phyloP scores from a whole-genome alignment of 1,140 invertebrate genomes.

The Steinernema khuongi region DNA sequence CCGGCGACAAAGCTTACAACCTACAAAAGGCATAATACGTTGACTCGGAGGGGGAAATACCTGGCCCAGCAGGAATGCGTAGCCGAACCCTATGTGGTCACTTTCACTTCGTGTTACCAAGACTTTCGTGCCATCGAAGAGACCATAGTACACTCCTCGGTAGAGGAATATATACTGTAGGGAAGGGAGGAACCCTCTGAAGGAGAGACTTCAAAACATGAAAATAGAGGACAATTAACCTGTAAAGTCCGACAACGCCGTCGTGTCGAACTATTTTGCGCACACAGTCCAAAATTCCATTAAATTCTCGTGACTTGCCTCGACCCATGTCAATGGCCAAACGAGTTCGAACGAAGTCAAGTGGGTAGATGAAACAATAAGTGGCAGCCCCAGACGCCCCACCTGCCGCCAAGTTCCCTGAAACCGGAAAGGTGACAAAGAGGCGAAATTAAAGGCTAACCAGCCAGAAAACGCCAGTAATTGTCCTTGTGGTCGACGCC shows the following conservation, averaged over 20 bases:
- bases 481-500: conserved; percentile 48
- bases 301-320: conserved; percentile 60
- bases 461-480: conserved; percentile 62
- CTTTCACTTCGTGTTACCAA: conserved; percentile 27
- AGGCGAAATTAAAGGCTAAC: conserved; percentile 65
- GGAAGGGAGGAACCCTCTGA: conserved; percentile 59
- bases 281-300: conserved; percentile 58
- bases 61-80: conserved; percentile 32
- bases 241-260: conserved; percentile 48
- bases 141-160: conserved; percentile 58
- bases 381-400: conserved; percentile 87
- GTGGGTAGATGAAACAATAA: conserved; percentile 85
- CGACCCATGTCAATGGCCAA: conserved; percentile 63
- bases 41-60: conserved; percentile 14
- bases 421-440: conserved; percentile 26
- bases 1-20: conserved; percentile 63
- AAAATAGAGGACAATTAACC: conserved; percentile 20
- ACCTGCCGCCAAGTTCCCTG: conserved; percentile 75
- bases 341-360: conserved; percentile 88
- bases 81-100: conserved; percentile 22
- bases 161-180: conserved; percentile 60
- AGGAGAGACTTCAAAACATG: conserved; percentile 26
- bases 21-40: conserved; percentile 37
- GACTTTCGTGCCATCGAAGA: conserved; percentile 58
- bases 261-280: conserved; percentile 51